Base-by-base conservation (phyloP, 2,113 vertebrate species). In the Alligator sinensis region DNA sequence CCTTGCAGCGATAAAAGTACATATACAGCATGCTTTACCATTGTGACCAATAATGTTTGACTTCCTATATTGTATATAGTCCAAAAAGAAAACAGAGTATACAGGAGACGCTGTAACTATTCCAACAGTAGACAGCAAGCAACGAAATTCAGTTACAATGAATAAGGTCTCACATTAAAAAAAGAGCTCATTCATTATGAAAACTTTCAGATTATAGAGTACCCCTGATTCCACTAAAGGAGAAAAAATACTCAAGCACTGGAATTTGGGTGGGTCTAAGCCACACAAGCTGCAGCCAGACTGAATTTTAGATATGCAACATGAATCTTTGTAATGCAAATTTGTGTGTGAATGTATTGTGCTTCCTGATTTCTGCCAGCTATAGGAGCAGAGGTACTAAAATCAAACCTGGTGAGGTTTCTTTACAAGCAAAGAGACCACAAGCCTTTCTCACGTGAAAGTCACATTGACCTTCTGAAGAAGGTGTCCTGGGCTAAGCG, bases 31-130 rank as follows among this genome's bases (percentile, higher is more conserved):
- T 3, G 28, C 86, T 80, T 95, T 94, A 96, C 95, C 93, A 86
- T 93, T 92, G 93, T 96, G 96, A 95, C 97, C 94, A 97, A 96
- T 97, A 97, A 96, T 11, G 30, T 96, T 91, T 90, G 96, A 84
- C 94, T 96, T 80, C 91, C 87, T 89, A 38, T 89, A 70, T 84
- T 93, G 72, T 87, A 66, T 84, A 89, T 92, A 95, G 85, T 96
- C 77, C 92, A 97, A 96, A 97, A 83, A 81, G 93, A 93, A 96
- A 97, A 83, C 80, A 90, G 76, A 92, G 86, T 78, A 47, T 47
- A 47, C 81, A 78, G 78, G 77, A 66, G 93, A 81, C 76, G 63
- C 57, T 5, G 0, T 61, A 82, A 77, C 90, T 87, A 17, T 81
- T 95, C 58, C 70, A 94, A 87, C 77, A 93, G 64, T 28, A 21